Conservation (phyloP, 2,113 vertebrate genomes). For the Vombatus ursinus region DNA sequence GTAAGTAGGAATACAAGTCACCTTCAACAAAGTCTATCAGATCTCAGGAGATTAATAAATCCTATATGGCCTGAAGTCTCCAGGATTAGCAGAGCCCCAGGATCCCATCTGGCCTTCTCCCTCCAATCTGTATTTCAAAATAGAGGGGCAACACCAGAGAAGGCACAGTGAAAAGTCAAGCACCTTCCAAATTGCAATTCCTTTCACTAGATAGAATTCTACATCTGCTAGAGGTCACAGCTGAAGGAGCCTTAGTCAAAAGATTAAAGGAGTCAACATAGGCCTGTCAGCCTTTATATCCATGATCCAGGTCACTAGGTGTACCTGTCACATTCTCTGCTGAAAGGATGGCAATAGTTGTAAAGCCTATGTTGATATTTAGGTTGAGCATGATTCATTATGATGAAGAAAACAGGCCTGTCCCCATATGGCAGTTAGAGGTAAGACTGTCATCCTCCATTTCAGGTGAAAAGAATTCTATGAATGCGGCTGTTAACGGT, state of each 20-base stretch:
- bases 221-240: background rate
- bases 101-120: background rate
- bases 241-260: background rate
- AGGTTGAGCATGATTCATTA: background rate
- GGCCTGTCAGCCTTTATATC: background rate
- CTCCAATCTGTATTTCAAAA: background rate
- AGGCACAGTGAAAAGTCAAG: background rate
- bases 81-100: background rate
- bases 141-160: background rate
- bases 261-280: background rate
- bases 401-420: background rate
- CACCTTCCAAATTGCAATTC: background rate
- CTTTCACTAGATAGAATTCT: background rate
- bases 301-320: background rate
- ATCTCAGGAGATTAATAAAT: background rate
- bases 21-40: background rate
- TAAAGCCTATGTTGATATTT: background rate
- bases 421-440: background rate
- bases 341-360: background rate
- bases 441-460: background rate
- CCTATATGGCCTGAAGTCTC: background rate
- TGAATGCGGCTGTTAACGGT: background rate
- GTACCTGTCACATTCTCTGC: background rate
- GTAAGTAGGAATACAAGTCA: background rate
- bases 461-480: background rate